These are phyloP conservation scores for Sitta europaea DNA, from an alignment of 2,113 vertebrate species.

Conservation along the genomic window DNA sequence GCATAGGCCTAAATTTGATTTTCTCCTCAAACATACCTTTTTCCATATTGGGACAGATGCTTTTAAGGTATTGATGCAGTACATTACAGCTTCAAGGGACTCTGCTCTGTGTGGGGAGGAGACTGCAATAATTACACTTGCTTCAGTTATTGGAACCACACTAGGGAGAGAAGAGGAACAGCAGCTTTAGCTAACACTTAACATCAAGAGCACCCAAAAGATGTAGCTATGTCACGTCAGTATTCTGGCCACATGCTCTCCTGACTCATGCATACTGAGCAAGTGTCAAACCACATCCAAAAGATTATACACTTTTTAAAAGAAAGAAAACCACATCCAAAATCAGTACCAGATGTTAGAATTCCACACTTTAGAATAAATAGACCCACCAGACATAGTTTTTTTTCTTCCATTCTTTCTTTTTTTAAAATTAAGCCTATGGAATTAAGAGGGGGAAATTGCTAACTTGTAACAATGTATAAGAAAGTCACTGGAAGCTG, in stretches of 20 bases:
- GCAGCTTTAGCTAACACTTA: not conserved
- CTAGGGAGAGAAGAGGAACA: conserved; percentile 59
- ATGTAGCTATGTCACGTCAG: not conserved
- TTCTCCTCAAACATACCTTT: conserved; percentile 60
- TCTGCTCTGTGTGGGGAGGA: conserved; percentile 88
- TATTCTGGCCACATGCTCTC: not conserved
- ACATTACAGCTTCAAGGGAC: conserved; percentile 83
- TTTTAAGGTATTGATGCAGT: conserved; percentile 84
- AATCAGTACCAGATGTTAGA: conserved; percentile 21
- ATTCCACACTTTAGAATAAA: conserved; percentile 16
- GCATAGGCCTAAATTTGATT: not conserved
- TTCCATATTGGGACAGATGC: conserved; percentile 80
- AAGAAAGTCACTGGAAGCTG: not conserved
- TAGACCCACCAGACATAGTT: not conserved
- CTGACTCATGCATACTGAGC: conserved; percentile 30
- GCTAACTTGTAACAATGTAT: not conserved
- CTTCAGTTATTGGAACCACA: conserved; percentile 86
- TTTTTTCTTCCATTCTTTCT: not conserved
- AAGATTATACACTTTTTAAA: conserved; percentile 21
- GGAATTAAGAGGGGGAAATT: not conserved
- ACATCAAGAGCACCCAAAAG: conserved; percentile 3
- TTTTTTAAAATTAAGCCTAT: not conserved
- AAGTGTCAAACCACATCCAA: conserved; percentile 38
- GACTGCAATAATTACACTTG: conserved; percentile 86
- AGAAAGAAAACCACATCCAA: conserved; percentile 33